phyloP scores from a whole-genome alignment of 2,888 invertebrate genomes.

The Bhutanitis thaidina region DNA sequence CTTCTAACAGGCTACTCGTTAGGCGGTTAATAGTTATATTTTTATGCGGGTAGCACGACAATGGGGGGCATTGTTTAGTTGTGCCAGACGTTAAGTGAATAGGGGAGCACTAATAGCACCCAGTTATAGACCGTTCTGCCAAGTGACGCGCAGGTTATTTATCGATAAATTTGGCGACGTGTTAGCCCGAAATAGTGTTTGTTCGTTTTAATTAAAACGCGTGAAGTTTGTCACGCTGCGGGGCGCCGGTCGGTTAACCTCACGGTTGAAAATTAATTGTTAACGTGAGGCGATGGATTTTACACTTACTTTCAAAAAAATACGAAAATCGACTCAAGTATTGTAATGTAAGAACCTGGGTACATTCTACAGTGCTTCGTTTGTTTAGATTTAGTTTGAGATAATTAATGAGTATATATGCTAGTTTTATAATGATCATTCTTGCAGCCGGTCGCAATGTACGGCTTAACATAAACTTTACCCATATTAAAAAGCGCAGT shows the following conservation, averaged over 20 bases:
- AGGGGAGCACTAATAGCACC: conserved; percentile 39
- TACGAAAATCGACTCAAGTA: not conserved
- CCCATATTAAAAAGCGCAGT: too few species aligned
- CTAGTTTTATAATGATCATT: too few species aligned
- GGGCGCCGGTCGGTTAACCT: not conserved
- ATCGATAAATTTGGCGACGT: conserved; percentile 34
- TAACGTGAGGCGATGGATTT: too few species aligned
- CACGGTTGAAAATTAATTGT: too few species aligned
- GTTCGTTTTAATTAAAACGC: conserved; percentile 14
- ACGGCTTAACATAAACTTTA: too few species aligned
- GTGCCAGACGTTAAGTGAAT: conserved; percentile 34
- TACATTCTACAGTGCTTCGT: too few species aligned
- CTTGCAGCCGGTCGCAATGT: too few species aligned
- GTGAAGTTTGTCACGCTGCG: conserved; percentile 11
- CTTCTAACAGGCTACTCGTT: conserved; percentile 11
- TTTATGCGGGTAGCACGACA: conserved; percentile 49
- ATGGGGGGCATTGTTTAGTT: conserved; percentile 40
- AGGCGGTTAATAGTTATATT: conserved; percentile 40
- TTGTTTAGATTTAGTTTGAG: too few species aligned
- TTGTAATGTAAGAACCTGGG: too few species aligned
- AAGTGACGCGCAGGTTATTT: conserved; percentile 39
- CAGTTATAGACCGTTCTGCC: conserved; percentile 30
- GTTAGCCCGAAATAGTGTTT: conserved; percentile 19
- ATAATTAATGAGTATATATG: too few species aligned
- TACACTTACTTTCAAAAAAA: not conserved